Evolutionary conservation across 2,113 vertebrate genomes (phyloP).

Genomic region (Cephalopholis sonnerati): DNA sequence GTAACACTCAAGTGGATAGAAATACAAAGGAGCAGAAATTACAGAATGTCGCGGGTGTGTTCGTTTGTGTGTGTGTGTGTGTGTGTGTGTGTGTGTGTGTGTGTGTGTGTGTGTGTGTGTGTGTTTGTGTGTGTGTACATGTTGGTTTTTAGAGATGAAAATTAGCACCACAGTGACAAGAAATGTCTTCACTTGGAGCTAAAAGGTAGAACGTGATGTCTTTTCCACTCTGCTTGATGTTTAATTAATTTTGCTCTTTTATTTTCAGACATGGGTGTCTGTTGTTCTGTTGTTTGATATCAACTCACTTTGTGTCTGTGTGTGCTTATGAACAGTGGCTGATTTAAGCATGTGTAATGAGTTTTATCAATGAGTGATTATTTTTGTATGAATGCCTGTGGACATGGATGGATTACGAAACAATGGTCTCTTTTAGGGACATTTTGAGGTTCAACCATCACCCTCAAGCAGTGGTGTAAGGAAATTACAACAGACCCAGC

Average conservation of each 20-base stretch:
- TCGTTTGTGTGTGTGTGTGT: not conserved
- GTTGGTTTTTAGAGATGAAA: constrained; percentile 25
- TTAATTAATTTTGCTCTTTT: constrained; percentile 31
- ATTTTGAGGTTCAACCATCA: too few species aligned
- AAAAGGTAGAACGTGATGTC: constrained; percentile 36
- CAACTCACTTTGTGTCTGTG: not conserved
- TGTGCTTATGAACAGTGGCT: not conserved
- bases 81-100: constrained; percentile 4
- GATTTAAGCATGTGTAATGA: not conserved
- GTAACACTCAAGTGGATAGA: constrained; percentile 67
- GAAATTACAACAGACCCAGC: too few species aligned
- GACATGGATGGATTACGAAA: too few species aligned
- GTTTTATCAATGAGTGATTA: not conserved
- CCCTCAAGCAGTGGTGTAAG: too few species aligned
- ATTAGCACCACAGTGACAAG: constrained; percentile 25
- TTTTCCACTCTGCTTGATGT: constrained; percentile 46
- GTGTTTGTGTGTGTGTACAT: not conserved
- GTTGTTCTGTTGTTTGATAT: constrained; percentile 24
- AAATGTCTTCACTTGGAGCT: constrained; percentile 44
- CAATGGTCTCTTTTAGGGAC: too few species aligned
- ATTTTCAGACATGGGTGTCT: not conserved
- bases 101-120: constrained; percentile 1
- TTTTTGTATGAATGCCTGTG: not conserved
- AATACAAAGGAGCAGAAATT: constrained; percentile 54
- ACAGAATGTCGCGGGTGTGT: constrained; percentile 16